phyloP scores from a whole-genome alignment of 2,113 vertebrate species.

The Ciconia maguari region DNA sequence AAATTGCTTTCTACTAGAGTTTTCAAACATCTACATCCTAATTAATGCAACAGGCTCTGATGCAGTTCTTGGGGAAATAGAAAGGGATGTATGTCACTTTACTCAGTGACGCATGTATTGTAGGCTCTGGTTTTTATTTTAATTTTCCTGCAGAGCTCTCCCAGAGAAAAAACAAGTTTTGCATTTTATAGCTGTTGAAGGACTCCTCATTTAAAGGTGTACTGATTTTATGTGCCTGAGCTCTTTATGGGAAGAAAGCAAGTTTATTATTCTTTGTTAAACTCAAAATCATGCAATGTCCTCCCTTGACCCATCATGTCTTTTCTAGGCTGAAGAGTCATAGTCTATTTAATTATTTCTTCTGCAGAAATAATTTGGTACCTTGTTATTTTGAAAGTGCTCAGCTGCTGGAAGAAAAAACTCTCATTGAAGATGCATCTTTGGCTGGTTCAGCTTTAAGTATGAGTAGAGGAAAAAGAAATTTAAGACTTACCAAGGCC shows the following conservation, averaged over 20 bases:
- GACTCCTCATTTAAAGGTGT: neutral
- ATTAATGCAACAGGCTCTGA: neutral
- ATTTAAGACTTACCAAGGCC: neutral
- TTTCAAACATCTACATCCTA: neutral
- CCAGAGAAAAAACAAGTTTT: neutral
- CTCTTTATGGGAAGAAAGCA: neutral
- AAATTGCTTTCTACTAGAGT: no score
- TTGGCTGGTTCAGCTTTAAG: neutral
- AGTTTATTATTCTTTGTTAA: neutral
- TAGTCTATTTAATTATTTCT: neutral
- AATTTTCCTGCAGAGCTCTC: neutral
- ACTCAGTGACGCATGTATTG: neutral
- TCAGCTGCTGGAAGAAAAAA: neutral
- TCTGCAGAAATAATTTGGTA: neutral
- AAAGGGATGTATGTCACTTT: neutral
- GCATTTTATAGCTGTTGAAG: neutral
- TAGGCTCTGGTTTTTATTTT: neutral
- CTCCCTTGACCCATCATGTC: fast-evolving
- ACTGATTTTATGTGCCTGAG: neutral
- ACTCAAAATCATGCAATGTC: neutral
- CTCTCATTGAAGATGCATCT: neutral
- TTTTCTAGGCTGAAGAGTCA: neutral
- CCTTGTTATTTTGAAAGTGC: neutral
- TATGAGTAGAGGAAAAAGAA: neutral
- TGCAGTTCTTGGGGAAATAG: neutral